Evolutionary conservation across 2,797 vertebrate species (phyloP).

Genomic region (Platalea minor): DNA sequence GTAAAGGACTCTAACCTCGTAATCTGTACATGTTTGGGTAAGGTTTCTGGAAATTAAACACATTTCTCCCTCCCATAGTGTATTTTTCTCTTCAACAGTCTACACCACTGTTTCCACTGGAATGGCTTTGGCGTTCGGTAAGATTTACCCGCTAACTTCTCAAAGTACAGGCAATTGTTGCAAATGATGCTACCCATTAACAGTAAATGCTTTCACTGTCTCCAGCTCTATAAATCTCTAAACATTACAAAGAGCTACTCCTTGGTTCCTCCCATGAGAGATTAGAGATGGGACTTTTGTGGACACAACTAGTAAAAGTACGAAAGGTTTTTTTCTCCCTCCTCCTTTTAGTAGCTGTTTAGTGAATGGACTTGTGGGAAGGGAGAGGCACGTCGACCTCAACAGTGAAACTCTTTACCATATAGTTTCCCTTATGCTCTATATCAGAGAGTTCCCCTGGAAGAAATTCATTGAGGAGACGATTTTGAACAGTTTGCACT

Average conservation of each 20-base stretch:
- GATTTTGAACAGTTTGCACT: neutral
- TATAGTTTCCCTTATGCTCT: neutral
- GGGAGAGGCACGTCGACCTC: neutral
- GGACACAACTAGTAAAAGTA: constrained; percentile 29
- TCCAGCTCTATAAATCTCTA: constrained; percentile 50
- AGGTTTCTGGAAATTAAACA: constrained; percentile 1
- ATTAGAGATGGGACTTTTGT: constrained; percentile 41
- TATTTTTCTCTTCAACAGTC: neutral
- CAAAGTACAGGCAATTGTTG: constrained; percentile 54
- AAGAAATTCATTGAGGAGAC: neutral
- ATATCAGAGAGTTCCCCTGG: neutral
- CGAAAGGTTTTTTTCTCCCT: neutral
- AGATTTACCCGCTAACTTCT: constrained; percentile 37
- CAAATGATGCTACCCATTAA: constrained; percentile 57
- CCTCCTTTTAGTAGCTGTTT: constrained; percentile 41
- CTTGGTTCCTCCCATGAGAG: constrained; percentile 20
- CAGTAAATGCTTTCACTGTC: constrained; percentile 44
- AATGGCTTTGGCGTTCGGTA: neutral
- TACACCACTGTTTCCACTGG: neutral
- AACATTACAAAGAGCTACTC: constrained; percentile 35
- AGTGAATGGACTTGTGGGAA: neutral
- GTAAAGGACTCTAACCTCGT: neutral
- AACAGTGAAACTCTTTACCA: neutral
- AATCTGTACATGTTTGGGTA: neutral
- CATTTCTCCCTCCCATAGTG: neutral